These are phyloP conservation scores for Trissolcus basalis DNA, from an alignment of 1,140 invertebrate species.

Conservation along the genomic window DNA sequence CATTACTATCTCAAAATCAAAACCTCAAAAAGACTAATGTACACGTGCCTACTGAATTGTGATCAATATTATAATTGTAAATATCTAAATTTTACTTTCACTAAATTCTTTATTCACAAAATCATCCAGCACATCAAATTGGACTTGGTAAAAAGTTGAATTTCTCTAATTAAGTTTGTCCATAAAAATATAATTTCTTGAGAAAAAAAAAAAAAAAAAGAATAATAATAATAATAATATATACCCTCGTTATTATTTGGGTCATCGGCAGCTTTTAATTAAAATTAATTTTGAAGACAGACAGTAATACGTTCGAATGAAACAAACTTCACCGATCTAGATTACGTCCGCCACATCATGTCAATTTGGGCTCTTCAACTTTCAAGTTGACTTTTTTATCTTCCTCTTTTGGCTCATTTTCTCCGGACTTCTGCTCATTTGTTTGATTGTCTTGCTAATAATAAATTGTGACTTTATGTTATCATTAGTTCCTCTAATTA, in stretches of 20 bases:
- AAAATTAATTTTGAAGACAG: slow-evolving; percentile 7
- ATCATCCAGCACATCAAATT: background rate
- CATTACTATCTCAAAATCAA: background rate
- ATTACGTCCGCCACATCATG: slow-evolving; percentile 19
- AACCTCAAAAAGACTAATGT: background rate
- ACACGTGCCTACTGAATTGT: no score
- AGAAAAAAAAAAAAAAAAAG: slow-evolving; percentile 1
- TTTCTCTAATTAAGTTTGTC: background rate
- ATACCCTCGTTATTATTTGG: background rate
- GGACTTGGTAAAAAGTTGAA: no score
- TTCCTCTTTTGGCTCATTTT: slow-evolving; percentile 8
- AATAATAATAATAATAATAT: background rate
- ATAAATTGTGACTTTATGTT: background rate
- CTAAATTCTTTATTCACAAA: background rate
- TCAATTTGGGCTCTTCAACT: slow-evolving; percentile 28
- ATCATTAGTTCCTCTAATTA: no score
- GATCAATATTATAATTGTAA: no score
- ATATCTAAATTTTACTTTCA: no score
- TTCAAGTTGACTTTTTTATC: slow-evolving; percentile 26
- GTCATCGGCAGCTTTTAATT: slow-evolving; percentile 21
- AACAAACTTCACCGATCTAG: slow-evolving; percentile 35
- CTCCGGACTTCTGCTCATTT: slow-evolving; percentile 12
- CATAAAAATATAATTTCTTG: background rate
- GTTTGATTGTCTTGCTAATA: slow-evolving; percentile 30
- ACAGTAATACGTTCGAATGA: slow-evolving; percentile 24